Evolutionary conservation across 2,113 vertebrate species (phyloP).

Genomic region (Myotis brandtii): DNA sequence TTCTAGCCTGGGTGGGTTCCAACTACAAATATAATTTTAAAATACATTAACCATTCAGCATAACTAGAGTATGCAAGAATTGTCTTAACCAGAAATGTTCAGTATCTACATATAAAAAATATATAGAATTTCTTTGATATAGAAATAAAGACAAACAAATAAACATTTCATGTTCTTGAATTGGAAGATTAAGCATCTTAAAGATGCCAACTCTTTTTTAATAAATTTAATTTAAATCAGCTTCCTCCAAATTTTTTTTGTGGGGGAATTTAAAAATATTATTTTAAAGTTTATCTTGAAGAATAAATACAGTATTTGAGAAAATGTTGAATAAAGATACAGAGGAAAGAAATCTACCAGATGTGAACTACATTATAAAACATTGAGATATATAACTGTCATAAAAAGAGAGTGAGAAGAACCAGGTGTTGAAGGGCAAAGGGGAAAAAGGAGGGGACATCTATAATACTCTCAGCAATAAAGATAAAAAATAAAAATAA

Average conservation of each 20-base stretch:
- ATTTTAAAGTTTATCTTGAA: slow-evolving; percentile 6
- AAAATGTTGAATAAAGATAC: slow-evolving; percentile 23
- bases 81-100: neutral
- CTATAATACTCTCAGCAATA: no score
- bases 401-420: no score
- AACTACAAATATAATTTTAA: slow-evolving; percentile 1
- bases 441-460: no score
- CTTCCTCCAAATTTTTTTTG: neutral
- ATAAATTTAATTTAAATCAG: slow-evolving; percentile 25
- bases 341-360: neutral
- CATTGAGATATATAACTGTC: neutral
- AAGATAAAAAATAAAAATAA: no score
- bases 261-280: neutral
- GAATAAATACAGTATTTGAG: neutral
- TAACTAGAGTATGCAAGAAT: slow-evolving; percentile 22
- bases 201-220: neutral
- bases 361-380: neutral
- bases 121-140: neutral
- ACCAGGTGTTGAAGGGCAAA: no score
- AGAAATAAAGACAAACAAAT: slow-evolving; percentile 17
- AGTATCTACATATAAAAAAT: neutral
- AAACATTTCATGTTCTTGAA: neutral
- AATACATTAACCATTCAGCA: neutral
- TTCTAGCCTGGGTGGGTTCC: neutral
- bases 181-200: neutral